These are phyloP conservation scores for Ambastaia sidthimunki DNA, from an alignment of 2,797 vertebrate genomes.

Conservation along the genomic window DNA sequence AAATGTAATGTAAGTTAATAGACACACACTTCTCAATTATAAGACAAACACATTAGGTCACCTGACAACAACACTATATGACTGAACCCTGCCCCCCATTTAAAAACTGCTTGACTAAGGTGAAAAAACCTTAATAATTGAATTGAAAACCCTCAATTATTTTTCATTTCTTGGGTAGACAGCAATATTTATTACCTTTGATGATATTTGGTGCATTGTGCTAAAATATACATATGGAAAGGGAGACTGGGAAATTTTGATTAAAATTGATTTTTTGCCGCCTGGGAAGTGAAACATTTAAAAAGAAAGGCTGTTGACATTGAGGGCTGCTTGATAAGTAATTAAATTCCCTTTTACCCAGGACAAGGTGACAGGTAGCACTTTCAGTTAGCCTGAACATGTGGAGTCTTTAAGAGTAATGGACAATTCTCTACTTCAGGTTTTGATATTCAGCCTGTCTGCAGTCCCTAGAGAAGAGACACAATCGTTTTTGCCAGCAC, in stretches of 20 bases:
- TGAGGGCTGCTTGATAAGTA: slow-evolving; percentile 96
- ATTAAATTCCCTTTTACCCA: slow-evolving; percentile 93
- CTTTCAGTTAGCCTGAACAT: slow-evolving; percentile 77
- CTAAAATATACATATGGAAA: slow-evolving; percentile 87
- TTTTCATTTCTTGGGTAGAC: slow-evolving; percentile 70
- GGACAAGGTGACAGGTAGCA: slow-evolving; percentile 95
- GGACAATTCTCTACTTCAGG: slow-evolving; percentile 83
- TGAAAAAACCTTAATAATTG: slow-evolving; percentile 53
- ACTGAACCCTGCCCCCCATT: slow-evolving; percentile 70
- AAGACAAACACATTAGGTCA: slow-evolving; percentile 73
- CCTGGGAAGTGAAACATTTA: slow-evolving; percentile 94
- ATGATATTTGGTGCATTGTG: slow-evolving; percentile 85
- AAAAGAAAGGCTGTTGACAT: slow-evolving; percentile 96
- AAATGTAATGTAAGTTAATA: slow-evolving; percentile 1
- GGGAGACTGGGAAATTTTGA: slow-evolving; percentile 89
- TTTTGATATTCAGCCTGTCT: slow-evolving; percentile 79
- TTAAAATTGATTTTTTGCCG: slow-evolving; percentile 98
- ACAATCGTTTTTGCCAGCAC: slow-evolving; percentile 59
- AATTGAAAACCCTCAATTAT: slow-evolving; percentile 68
- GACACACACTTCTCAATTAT: slow-evolving; percentile 64
- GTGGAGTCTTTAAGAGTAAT: slow-evolving; percentile 87
- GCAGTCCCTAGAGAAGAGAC: slow-evolving; percentile 60
- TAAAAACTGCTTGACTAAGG: slow-evolving; percentile 73
- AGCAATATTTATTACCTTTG: slow-evolving; percentile 84
- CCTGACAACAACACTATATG: slow-evolving; percentile 72